Evolutionary conservation across 2,113 vertebrate species (phyloP).

Genomic region (Scatophagus argus): DNA sequence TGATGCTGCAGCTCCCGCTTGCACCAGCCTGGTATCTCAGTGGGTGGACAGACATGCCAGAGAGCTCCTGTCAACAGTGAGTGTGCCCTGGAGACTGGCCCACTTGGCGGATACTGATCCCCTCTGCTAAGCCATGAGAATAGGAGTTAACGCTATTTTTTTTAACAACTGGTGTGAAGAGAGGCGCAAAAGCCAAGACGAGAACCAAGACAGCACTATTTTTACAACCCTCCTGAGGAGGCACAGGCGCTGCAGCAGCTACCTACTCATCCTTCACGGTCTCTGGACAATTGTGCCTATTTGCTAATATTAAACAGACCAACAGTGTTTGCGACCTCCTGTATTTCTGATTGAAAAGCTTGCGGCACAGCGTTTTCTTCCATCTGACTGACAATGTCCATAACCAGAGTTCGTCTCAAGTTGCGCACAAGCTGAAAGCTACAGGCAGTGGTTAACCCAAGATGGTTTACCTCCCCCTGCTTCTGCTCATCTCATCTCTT

Average conservation of each 20-base stretch:
- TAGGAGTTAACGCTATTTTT: conserved; percentile 46
- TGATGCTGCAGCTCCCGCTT: conserved; percentile 77
- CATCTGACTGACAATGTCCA: not conserved
- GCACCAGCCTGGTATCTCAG: conserved; percentile 76
- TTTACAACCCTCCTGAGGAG: conserved; percentile 52
- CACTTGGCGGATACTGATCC: conserved; percentile 57
- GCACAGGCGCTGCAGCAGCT: conserved; percentile 26
- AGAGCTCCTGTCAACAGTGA: conserved; percentile 63
- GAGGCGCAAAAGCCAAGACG: conserved; percentile 41
- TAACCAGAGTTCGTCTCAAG: conserved; percentile 38
- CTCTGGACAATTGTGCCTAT: conserved; percentile 31
- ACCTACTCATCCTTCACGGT: conserved; percentile 29
- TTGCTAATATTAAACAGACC: conserved; percentile 52
- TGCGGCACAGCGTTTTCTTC: not conserved
- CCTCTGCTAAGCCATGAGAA: conserved; percentile 48
- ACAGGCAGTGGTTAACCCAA: conserved; percentile 85
- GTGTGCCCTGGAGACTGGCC: conserved; percentile 64
- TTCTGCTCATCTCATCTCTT: conserved; percentile 77
- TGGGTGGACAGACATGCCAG: conserved; percentile 73
- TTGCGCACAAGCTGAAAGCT: conserved; percentile 55
- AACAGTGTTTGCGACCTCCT: conserved; percentile 34
- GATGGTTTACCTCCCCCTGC: conserved; percentile 80
- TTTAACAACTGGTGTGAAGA: conserved; percentile 51
- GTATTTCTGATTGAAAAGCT: conserved; percentile 9
- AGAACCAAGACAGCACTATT: conserved; percentile 67